phyloP scores from a whole-genome alignment of 2,797 vertebrate genomes.

The Sternarchorhynchus goeldii region DNA sequence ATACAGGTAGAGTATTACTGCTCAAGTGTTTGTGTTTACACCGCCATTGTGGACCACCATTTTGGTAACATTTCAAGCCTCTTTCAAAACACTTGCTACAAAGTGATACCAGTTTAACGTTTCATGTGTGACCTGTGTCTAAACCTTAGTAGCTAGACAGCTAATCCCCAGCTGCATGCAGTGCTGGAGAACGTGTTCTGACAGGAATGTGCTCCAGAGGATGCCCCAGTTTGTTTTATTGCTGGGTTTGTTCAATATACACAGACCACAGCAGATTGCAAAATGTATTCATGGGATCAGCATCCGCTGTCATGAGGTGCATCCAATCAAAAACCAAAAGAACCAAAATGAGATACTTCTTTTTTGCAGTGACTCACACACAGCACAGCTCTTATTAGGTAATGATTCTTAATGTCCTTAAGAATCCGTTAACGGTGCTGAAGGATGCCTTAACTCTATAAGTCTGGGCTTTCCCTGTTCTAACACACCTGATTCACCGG shows the following conservation, averaged over 20 bases:
- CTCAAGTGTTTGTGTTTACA: background rate
- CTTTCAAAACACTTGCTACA: background rate
- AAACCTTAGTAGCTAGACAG: conserved; percentile 24
- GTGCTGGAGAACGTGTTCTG: background rate
- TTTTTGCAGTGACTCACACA: background rate
- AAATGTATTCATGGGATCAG: background rate
- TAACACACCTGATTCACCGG: background rate
- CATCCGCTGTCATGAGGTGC: background rate
- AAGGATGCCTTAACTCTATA: background rate
- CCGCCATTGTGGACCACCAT: too few relatives aligned
- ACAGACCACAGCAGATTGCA: conserved; percentile 36
- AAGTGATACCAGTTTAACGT: conserved; percentile 9
- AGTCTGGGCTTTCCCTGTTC: background rate
- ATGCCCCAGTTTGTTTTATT: background rate
- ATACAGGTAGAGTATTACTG: background rate
- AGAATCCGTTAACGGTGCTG: background rate
- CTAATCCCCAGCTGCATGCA: conserved; percentile 8
- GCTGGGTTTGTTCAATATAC: conserved; percentile 4
- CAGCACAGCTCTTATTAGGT: background rate
- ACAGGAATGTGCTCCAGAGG: background rate
- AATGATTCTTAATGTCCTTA: background rate
- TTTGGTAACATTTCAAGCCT: background rate
- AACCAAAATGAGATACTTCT: background rate
- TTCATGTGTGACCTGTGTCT: background rate
- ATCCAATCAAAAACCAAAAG: background rate